Percentiles rank a stretch among this genome's conserved stretches.
These are phyloP conservation scores for Eremophila alpestris DNA, from an alignment of 2,797 vertebrate genomes.

Conservation along the genomic window DNA sequence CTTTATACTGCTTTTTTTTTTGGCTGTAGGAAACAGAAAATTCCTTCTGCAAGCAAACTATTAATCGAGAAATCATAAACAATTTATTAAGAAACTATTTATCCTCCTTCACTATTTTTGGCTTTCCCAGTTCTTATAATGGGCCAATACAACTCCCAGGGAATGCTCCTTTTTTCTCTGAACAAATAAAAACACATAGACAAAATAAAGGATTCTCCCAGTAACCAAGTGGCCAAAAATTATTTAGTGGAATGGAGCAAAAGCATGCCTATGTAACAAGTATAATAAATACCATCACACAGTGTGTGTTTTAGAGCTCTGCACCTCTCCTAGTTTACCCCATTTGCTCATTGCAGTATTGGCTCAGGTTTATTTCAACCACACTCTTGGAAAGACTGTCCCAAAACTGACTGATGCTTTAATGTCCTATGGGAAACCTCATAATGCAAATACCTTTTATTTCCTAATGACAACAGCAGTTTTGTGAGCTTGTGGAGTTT, in stretches of 20 bases:
- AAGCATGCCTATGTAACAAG: background rate
- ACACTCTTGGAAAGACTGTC: background rate
- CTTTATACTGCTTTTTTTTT: background rate
- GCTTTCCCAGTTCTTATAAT: background rate
- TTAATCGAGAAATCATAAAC: background rate
- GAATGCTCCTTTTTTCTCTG: background rate
- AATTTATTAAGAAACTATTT: background rate
- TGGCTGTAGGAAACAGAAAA: background rate
- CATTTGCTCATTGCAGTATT: rapidly evolving
- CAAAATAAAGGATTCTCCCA: background rate
- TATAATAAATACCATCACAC: background rate
- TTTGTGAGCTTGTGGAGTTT: background rate
- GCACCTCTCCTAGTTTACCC: background rate
- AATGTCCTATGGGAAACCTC: background rate
- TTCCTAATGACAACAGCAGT: background rate
- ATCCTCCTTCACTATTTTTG: background rate
- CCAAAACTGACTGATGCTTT: background rate
- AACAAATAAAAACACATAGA: background rate
- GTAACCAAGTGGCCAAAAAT: background rate
- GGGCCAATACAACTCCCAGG: background rate
- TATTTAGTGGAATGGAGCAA: background rate
- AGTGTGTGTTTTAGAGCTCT: background rate
- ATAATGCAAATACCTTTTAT: background rate
- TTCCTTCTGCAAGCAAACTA: background rate
- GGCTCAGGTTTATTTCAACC: background rate